Evolutionary conservation across 2,888 invertebrate genomes (phyloP), one percentile per base, ranked within the genome.

Genomic region (Unio pictorum): DNA sequence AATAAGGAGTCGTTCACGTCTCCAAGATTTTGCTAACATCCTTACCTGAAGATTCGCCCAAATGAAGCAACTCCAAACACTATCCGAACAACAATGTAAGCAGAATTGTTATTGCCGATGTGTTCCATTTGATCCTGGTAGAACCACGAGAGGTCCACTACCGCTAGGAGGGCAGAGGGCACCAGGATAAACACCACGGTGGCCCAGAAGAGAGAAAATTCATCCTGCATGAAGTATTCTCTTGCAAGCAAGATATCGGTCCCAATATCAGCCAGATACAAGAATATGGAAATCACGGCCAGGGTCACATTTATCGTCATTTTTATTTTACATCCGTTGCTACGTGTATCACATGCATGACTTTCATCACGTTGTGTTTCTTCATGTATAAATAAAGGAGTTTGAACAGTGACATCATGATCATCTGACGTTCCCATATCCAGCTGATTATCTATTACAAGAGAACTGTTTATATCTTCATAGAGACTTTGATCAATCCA

Each of bases 121-220:
- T 56, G 18, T 23, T 8, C 6, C 26, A 55, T 55, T 61, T 58
- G 60, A 59, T 74, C 74, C n/a, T 66, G 20, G 55, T 61, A 68
- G 11, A 74, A 23, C 74, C 74, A 74, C 0, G 74, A 74, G 15
- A 71, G 34, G 30, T 74, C 74, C 8, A 71, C 67, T 20, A 68
- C 23, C 3, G 74, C 61, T 65, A 74, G 68, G 23, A 74, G 15
- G 15, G 71, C 11, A 6, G 68, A 60, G 8, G 74, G 74, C 8
- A 68, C 18, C 3, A 74, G n/a, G 4, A 74, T 74, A 60, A 71
- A 74, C 7, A 23, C 56, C 45, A 71, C 20, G 4, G 74, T 74
- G 20, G 67, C 62, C 55, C 54, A 61, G 55, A 74, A 74, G 30
- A 68, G n/a, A 17, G 28, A 20, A 30, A n/a, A 67, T 59, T 63